phyloP scores from a whole-genome alignment of 2,797 vertebrate genomes.

The Pseudotriccus pelzelni region DNA sequence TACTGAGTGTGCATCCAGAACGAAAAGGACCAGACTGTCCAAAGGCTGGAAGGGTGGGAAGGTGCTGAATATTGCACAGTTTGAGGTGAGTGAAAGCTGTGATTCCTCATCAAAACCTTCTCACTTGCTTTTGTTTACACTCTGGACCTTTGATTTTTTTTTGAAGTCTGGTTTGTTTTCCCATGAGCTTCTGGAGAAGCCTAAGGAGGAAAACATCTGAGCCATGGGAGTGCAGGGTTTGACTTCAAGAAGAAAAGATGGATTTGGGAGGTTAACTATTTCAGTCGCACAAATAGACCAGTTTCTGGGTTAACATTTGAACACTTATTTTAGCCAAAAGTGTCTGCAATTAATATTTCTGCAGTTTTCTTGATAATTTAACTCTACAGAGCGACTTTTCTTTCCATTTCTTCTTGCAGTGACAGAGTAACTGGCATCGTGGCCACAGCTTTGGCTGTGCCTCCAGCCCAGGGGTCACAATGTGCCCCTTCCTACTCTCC shows the following conservation, averaged over 20 bases:
- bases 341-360: not conserved
- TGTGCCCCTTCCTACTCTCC: not conserved
- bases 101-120: not conserved
- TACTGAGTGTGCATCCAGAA: fast-evolving
- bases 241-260: not conserved
- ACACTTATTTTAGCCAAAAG: not conserved
- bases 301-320: not conserved
- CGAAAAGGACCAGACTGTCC: not conserved
- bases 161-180: not conserved
- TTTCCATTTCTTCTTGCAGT: not conserved
- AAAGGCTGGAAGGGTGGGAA: not conserved
- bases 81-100: not conserved
- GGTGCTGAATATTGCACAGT: fast-evolving
- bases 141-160: not conserved
- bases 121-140: not conserved
- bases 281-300: not conserved
- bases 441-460: not conserved
- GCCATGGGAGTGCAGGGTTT: not conserved
- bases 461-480: not conserved
- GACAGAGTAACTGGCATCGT: fast-evolving
- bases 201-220: not conserved
- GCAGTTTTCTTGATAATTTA: not conserved
- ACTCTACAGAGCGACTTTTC: not conserved
- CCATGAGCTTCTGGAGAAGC: not conserved
- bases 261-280: not conserved